These are phyloP conservation scores for Pinna nobilis DNA, from an alignment of 1,140 invertebrate species.

Conservation along the genomic window DNA sequence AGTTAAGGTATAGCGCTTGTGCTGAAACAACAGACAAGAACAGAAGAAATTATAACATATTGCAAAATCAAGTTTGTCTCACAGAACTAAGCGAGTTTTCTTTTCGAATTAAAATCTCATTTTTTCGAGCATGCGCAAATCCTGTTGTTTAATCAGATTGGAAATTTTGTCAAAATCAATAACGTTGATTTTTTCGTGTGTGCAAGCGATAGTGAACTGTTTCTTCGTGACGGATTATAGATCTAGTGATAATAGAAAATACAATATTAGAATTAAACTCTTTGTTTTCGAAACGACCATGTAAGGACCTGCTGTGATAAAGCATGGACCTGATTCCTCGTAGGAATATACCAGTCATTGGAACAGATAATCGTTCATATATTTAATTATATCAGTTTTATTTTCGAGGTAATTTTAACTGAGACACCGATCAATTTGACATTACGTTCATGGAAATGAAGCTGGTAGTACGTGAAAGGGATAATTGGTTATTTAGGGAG, in stretches of 20 bases:
- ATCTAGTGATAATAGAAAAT: not conserved
- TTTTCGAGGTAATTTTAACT: too few species aligned
- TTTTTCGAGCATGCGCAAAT: not conserved
- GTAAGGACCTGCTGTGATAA: too few species aligned
- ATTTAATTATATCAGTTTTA: too few species aligned
- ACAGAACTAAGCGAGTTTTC: constrained; percentile 1
- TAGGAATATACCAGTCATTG: too few species aligned
- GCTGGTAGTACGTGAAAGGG: too few species aligned
- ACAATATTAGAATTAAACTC: not conserved
- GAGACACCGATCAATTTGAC: too few species aligned
- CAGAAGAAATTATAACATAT: constrained; percentile 38
- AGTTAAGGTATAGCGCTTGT: constrained; percentile 17
- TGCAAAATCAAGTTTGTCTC: constrained; percentile 24
- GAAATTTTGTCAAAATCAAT: not conserved
- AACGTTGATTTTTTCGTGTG: not conserved
- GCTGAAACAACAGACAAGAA: constrained; percentile 17
- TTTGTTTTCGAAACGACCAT: too few species aligned
- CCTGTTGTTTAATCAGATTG: not conserved
- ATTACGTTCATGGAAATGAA: too few species aligned
- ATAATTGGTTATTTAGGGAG: too few species aligned
- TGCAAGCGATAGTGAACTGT: not conserved
- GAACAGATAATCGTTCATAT: too few species aligned
- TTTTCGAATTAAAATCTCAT: not conserved
- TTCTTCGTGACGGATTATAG: not conserved
- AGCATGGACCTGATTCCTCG: too few species aligned